Evolutionary conservation across 2,113 vertebrate species (phyloP).

Genomic region (Mesoclemmys tuberculata): DNA sequence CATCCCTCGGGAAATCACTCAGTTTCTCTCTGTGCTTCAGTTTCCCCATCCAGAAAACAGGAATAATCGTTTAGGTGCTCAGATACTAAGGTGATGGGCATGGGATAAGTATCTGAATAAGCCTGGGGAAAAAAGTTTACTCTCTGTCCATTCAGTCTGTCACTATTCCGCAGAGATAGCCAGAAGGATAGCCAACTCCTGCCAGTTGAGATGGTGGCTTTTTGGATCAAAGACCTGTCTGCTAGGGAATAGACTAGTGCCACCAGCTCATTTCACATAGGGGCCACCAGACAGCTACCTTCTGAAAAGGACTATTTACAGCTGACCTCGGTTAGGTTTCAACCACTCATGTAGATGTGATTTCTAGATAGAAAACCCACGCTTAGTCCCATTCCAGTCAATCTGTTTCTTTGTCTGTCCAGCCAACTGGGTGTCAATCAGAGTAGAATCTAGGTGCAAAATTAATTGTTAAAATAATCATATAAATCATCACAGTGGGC

Average conservation of each 20-base stretch:
- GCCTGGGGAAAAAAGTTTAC: neutral
- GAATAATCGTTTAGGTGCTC: fast-evolving
- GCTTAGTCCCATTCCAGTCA: neutral
- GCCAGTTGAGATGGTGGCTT: neutral
- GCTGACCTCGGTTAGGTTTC: neutral
- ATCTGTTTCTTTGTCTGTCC: neutral
- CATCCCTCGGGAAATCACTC: neutral
- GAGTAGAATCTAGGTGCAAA: neutral
- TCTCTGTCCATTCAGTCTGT: neutral
- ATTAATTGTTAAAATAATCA: neutral
- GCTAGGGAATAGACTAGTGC: neutral
- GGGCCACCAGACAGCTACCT: neutral
- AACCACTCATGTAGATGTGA: neutral
- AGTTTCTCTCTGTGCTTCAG: neutral
- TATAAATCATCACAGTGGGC: fast-evolving
- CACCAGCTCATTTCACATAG: neutral
- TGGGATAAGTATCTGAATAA: fast-evolving
- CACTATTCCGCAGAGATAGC: neutral
- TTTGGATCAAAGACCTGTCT: fast-evolving
- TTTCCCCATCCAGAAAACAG: neutral
- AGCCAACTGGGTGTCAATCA: neutral
- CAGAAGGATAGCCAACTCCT: neutral
- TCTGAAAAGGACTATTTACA: neutral
- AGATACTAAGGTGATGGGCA: neutral
- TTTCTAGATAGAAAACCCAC: neutral